Evolutionary conservation across 1,140 invertebrate species (phyloP).

Genomic region (Diachasma alloeum): DNA sequence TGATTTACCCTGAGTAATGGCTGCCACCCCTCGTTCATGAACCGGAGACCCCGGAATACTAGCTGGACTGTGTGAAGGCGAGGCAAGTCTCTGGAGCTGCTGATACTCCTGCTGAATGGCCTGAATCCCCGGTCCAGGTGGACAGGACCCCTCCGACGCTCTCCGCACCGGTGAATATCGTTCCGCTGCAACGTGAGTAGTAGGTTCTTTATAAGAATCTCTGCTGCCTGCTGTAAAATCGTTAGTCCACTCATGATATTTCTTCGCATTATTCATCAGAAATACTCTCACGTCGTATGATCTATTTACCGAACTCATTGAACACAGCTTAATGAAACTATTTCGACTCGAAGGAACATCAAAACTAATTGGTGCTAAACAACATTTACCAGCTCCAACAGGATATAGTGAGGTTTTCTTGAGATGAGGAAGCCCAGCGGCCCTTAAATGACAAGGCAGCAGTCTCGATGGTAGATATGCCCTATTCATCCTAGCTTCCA

Average conservation of each 20-base stretch:
- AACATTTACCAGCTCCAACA: constrained; percentile 59
- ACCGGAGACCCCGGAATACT: constrained; percentile 73
- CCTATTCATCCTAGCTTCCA: constrained; percentile 88
- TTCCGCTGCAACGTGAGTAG: constrained; percentile 69
- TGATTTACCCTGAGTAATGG: constrained; percentile 79
- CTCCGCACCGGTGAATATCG: constrained; percentile 89
- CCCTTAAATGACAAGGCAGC: constrained; percentile 62
- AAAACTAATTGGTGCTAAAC: constrained; percentile 39
- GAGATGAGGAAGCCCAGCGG: constrained; percentile 55
- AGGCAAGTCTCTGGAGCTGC: constrained; percentile 70
- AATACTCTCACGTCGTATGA: neutral
- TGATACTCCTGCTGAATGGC: constrained; percentile 78
- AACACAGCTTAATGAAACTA: constrained; percentile 21
- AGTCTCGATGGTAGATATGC: constrained; percentile 77
- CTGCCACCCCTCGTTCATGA: constrained; percentile 72
- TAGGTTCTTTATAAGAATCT: constrained; percentile 63
- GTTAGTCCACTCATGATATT: constrained; percentile 11
- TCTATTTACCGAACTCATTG: neutral
- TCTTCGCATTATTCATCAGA: neutral
- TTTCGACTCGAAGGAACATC: constrained; percentile 21
- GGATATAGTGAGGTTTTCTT: constrained; percentile 62
- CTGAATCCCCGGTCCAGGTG: constrained; percentile 67
- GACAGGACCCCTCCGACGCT: constrained; percentile 81
- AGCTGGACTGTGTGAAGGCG: constrained; percentile 66
- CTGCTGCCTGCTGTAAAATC: constrained; percentile 47